A percentile compares a stretch with the other conserved stretches of the same genome.
Conservation (phyloP, 1,140 invertebrate genomes). For the Drosophila littoralis region DNA sequence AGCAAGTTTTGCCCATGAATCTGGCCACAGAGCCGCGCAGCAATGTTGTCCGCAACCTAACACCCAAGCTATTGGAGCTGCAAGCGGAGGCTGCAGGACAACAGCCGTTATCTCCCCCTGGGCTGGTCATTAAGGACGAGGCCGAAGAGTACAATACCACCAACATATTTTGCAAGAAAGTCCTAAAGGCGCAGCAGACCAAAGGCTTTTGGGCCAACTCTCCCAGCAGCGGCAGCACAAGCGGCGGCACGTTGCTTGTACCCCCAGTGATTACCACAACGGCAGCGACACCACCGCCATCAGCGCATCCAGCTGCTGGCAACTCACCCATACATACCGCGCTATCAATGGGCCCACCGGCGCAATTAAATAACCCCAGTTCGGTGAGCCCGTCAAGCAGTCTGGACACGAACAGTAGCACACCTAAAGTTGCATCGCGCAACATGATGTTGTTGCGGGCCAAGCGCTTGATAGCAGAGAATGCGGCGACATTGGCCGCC, state of each 20-base stretch:
- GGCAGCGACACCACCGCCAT: conserved; percentile 67
- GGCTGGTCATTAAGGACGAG: conserved; percentile 75
- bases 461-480: conserved; percentile 60
- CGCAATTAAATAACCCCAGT: conserved; percentile 63
- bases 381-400: conserved; percentile 75
- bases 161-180: conserved; percentile 83
- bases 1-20: conserved; percentile 78
- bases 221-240: conserved; percentile 55
- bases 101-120: conserved; percentile 48
- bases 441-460: conserved; percentile 72
- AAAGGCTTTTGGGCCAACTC: conserved; percentile 82
- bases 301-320: conserved; percentile 21
- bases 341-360: conserved; percentile 74
- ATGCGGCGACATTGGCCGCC: conserved; percentile 56
- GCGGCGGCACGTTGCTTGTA: conserved; percentile 46
- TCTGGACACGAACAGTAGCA: conserved; percentile 49
- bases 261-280: conserved; percentile 70
- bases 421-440: conserved; percentile 71
- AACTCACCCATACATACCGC: conserved; percentile 23
- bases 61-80: conserved; percentile 77
- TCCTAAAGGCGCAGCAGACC: conserved; percentile 81
- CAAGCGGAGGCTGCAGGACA: conserved; percentile 37
- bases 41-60: conserved; percentile 75
- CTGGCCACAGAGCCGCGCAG: conserved; percentile 63
- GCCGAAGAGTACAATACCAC: conserved; percentile 74